These are phyloP conservation scores for Epinotia demarniana DNA, from an alignment of 2,888 invertebrate species.

Conservation along the genomic window DNA sequence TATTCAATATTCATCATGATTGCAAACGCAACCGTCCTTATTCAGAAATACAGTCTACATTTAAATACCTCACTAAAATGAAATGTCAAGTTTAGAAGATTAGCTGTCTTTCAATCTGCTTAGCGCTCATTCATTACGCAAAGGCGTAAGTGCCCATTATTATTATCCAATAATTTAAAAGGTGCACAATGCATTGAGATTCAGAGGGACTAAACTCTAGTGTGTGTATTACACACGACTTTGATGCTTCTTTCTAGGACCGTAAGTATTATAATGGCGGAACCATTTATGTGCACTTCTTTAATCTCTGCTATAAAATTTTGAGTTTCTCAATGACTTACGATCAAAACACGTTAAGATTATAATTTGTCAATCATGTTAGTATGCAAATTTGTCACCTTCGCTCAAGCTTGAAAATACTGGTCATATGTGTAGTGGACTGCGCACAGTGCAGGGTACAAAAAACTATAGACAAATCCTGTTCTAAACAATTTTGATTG, in stretches of 20 bases:
- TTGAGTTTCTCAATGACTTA: conserved; percentile 9
- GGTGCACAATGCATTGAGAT: not conserved
- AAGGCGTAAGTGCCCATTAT: not conserved
- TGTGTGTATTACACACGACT: not conserved
- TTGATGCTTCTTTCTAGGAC: not conserved
- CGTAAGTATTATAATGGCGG: not conserved
- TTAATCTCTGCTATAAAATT: not conserved
- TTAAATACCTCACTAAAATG: not conserved
- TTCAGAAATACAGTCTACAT: not conserved
- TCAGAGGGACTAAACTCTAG: not conserved
- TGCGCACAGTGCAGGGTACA: not conserved
- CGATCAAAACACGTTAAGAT: conserved; percentile 38
- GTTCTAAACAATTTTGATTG: too few species aligned
- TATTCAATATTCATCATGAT: not conserved
- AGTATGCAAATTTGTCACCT: conserved; percentile 34
- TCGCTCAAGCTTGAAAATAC: not conserved
- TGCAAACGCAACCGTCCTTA: not conserved
- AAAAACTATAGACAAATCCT: too few species aligned
- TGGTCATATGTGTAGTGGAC: not conserved
- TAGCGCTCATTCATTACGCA: not conserved
- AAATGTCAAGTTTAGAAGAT: not conserved
- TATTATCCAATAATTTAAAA: not conserved
- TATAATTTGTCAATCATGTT: conserved; percentile 38
- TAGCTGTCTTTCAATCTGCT: not conserved
- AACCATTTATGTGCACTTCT: not conserved